Percentiles rank a stretch among this genome's conserved stretches.
These are phyloP conservation scores for Luffia ferchaultella DNA, from an alignment of 2,888 invertebrate species.

Conservation along the genomic window DNA sequence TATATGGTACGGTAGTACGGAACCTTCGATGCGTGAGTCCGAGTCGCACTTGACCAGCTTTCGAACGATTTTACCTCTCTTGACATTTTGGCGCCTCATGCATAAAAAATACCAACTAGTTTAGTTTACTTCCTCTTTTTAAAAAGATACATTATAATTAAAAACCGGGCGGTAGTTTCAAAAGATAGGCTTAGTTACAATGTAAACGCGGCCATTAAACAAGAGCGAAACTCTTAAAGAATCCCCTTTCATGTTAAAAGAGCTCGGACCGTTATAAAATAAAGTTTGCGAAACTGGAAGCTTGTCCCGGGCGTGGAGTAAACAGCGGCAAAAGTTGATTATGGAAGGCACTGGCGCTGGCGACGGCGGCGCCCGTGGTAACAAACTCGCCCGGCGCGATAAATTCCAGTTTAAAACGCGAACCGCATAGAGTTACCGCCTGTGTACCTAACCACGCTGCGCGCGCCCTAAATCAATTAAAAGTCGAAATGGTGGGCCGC, in stretches of 20 bases:
- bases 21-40: no score
- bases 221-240: background rate
- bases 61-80: no score
- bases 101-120: no score
- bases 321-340: constrained; percentile 22
- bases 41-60: no score
- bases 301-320: constrained; percentile 10
- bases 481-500: constrained; percentile 27
- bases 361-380: constrained; percentile 9
- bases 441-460: no score
- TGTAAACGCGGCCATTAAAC: background rate
- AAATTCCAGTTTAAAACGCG: constrained; percentile 33
- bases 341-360: constrained; percentile 17
- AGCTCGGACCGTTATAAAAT: background rate
- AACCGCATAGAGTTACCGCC: constrained; percentile 21
- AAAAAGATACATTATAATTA: no score
- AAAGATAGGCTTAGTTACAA: no score
- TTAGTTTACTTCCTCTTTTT: no score
- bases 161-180: no score
- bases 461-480: constrained; percentile 44
- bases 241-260: background rate
- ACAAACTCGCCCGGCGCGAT: constrained; percentile 16
- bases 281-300: background rate
- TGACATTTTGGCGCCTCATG: no score
- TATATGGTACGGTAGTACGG: no score